These are phyloP conservation scores for Riparia riparia DNA, from an alignment of 2,113 vertebrate genomes.

Conservation along the genomic window DNA sequence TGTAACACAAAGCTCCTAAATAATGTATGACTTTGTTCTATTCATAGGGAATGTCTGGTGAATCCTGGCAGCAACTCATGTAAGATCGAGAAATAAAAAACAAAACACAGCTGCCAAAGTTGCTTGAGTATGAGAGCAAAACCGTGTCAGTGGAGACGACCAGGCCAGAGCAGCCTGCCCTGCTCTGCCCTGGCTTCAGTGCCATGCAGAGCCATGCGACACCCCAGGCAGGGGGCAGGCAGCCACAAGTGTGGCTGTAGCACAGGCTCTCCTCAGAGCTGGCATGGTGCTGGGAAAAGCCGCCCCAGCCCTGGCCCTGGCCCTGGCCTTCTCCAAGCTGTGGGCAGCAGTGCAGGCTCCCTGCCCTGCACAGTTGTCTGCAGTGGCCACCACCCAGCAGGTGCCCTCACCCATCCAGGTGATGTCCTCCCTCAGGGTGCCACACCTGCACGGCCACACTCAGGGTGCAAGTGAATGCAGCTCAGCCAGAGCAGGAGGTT, in stretches of 20 bases:
- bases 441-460: fast-evolving
- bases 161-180: neutral
- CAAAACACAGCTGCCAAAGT: neutral
- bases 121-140: neutral
- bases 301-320: neutral
- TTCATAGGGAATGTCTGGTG: neutral
- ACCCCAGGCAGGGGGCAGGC: neutral
- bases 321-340: neutral
- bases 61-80: neutral
- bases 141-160: neutral
- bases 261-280: neutral
- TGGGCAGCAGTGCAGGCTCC: neutral
- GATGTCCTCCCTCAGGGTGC: neutral
- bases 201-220: neutral
- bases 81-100: neutral
- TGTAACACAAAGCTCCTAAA: neutral
- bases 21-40: neutral
- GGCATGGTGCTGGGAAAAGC: neutral
- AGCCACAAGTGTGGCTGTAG: neutral
- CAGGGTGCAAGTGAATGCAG: fast-evolving
- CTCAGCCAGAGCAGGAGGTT: neutral
- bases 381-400: neutral
- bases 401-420: neutral
- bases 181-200: neutral
- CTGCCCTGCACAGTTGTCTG: neutral